These are phyloP conservation scores for Drymonia ruficornis DNA, from an alignment of 2,888 invertebrate genomes.

Conservation along the genomic window DNA sequence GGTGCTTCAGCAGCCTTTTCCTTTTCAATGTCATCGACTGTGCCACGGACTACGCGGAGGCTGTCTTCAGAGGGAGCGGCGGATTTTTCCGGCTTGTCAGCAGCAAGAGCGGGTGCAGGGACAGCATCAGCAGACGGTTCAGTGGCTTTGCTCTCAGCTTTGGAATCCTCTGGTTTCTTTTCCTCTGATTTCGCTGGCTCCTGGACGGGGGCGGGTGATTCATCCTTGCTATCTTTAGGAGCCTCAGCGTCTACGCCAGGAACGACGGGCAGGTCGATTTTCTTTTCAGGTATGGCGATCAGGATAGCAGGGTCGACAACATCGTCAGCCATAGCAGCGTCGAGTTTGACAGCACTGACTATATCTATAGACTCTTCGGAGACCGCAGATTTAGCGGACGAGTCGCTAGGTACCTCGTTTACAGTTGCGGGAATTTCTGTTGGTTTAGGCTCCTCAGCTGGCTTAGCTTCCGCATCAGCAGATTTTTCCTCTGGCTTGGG, in stretches of 20 bases:
- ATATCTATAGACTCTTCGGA: conserved; percentile 60
- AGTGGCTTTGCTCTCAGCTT: conserved; percentile 36
- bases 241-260: conserved; percentile 65
- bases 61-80: conserved; percentile 44
- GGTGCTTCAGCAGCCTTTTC: conserved; percentile 23
- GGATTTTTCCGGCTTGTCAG: conserved; percentile 22
- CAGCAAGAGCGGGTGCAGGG: conserved; percentile 14
- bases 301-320: conserved; percentile 56
- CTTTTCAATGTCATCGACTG: conserved; percentile 58
- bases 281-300: conserved; percentile 61
- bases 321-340: conserved; percentile 68
- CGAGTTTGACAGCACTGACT: conserved; percentile 58
- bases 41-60: conserved; percentile 68
- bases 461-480: conserved; percentile 29
- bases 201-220: conserved; percentile 29
- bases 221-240: conserved; percentile 54
- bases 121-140: conserved; percentile 19
- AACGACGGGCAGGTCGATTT: conserved; percentile 59
- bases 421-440: conserved; percentile 51
- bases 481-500: conserved; percentile 47
- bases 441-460: conserved; percentile 50
- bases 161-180: conserved; percentile 22
- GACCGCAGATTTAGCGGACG: conserved; percentile 52
- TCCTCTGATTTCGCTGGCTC: conserved; percentile 31
- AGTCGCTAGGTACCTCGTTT: conserved; percentile 55